Evolutionary conservation across 1,140 invertebrate species (phyloP).

Genomic region (Drosophila bocqueti): DNA sequence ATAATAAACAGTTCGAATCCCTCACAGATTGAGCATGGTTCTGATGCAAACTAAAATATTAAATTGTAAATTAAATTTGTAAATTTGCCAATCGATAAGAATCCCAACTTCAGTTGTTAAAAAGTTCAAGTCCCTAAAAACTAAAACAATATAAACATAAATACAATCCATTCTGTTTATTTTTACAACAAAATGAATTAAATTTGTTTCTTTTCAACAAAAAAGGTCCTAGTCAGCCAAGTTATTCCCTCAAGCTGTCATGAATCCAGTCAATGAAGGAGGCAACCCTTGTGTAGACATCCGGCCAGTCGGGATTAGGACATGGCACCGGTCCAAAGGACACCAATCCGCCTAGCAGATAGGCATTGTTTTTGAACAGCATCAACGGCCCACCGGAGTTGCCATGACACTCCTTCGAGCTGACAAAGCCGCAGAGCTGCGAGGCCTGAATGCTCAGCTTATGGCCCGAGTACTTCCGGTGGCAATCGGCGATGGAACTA

Average conservation of each 20-base stretch:
- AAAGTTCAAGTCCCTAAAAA: no score
- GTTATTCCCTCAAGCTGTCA: slow-evolving; percentile 32
- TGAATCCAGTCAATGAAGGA: slow-evolving; percentile 74
- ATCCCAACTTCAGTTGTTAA: no score
- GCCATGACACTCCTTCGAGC: slow-evolving; percentile 40
- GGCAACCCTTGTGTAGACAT: slow-evolving; percentile 90
- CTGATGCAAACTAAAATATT: no score
- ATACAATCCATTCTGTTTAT: neutral
- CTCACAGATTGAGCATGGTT: no score
- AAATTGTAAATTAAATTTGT: no score
- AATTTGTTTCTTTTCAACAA: neutral
- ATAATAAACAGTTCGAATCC: no score
- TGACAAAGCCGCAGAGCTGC: slow-evolving; percentile 55
- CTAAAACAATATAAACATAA: no score
- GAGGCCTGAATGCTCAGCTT: slow-evolving; percentile 39
- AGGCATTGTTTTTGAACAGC: slow-evolving; percentile 81
- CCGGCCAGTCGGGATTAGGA: slow-evolving; percentile 89
- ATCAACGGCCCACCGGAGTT: slow-evolving; percentile 88
- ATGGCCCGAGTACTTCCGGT: slow-evolving; percentile 40
- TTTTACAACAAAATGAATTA: slow-evolving; percentile 6
- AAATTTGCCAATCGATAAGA: no score
- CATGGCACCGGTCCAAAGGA: slow-evolving; percentile 91
- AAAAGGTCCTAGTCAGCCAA: neutral
- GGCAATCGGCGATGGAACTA: slow-evolving; percentile 49
- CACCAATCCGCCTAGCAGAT: slow-evolving; percentile 87